A percentile compares a stretch with the other conserved stretches of the same genome.
These are phyloP conservation scores for Chionoecetes opilio DNA, from an alignment of 1,140 invertebrate species.

Conservation along the genomic window DNA sequence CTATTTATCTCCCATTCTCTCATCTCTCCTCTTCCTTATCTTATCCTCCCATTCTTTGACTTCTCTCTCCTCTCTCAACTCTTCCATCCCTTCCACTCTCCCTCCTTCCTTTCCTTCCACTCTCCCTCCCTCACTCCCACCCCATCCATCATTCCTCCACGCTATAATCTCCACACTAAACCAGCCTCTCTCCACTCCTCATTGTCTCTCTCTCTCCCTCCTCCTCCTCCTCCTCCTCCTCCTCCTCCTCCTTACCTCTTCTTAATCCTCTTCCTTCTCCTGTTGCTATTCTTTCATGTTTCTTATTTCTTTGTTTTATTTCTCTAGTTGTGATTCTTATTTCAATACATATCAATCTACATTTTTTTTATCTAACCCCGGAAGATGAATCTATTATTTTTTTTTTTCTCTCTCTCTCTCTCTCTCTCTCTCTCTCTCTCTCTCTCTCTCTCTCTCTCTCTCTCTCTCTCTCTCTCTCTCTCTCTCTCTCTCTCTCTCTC, in stretches of 20 bases:
- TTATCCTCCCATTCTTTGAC: background rate
- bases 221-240: background rate
- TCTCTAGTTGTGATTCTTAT: too few species aligned
- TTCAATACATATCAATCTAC: too few species aligned
- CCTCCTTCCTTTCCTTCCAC: background rate
- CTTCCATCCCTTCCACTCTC: background rate
- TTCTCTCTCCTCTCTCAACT: background rate
- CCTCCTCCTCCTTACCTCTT: too few species aligned
- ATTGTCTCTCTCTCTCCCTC: background rate
- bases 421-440: background rate
- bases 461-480: constrained; percentile 21
- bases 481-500: constrained; percentile 8
- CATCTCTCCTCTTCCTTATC: background rate
- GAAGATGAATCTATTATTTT: too few species aligned
- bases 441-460: constrained; percentile 1
- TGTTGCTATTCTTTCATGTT: background rate
- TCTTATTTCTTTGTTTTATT: background rate
- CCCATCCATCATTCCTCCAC: constrained; percentile 4
- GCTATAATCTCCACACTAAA: constrained; percentile 19
- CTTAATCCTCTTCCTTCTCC: background rate
- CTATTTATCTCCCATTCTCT: background rate
- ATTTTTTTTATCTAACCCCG: too few species aligned
- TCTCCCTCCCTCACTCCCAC: background rate
- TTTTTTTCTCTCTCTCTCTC: background rate
- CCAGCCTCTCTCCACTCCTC: constrained; percentile 4